These are phyloP conservation scores for Leptogaster cylindrica DNA, from an alignment of 2,888 invertebrate species.

Conservation along the genomic window DNA sequence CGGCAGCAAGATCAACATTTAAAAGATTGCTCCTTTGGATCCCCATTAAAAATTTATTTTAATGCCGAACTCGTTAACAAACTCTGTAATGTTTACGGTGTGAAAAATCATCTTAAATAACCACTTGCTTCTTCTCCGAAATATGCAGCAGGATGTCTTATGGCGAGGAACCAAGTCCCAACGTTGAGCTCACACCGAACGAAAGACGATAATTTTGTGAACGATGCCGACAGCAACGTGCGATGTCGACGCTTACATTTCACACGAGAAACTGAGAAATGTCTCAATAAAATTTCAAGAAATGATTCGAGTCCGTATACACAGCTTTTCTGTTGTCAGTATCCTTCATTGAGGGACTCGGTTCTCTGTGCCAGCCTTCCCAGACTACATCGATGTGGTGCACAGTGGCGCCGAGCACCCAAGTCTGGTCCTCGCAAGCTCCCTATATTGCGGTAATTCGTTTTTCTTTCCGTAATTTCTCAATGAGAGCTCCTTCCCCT, in stretches of 20 bases:
- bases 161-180: no score
- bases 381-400: background rate
- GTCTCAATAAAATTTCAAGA: constrained; percentile 14
- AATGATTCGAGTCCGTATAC: constrained; percentile 20
- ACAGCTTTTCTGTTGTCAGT: constrained; percentile 14
- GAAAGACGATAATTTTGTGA: background rate
- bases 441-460: background rate
- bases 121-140: constrained; percentile 8
- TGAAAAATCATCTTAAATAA: no score
- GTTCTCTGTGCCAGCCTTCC: background rate
- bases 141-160: no score
- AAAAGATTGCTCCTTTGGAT: constrained; percentile 3
- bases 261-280: constrained; percentile 44
- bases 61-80: background rate
- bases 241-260: constrained; percentile 42
- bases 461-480: background rate
- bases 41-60: constrained; percentile 33
- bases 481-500: background rate
- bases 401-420: constrained; percentile 8
- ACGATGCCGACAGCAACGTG: background rate
- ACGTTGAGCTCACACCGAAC: no score
- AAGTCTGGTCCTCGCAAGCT: constrained; percentile 1
- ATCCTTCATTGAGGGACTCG: constrained; percentile 12
- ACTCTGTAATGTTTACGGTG: background rate
- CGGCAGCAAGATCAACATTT: background rate